Evolutionary conservation across 2,888 invertebrate genomes (phyloP), one percentile per base, ranked within the genome.

Genomic region (Ennomos fuscantarius): DNA sequence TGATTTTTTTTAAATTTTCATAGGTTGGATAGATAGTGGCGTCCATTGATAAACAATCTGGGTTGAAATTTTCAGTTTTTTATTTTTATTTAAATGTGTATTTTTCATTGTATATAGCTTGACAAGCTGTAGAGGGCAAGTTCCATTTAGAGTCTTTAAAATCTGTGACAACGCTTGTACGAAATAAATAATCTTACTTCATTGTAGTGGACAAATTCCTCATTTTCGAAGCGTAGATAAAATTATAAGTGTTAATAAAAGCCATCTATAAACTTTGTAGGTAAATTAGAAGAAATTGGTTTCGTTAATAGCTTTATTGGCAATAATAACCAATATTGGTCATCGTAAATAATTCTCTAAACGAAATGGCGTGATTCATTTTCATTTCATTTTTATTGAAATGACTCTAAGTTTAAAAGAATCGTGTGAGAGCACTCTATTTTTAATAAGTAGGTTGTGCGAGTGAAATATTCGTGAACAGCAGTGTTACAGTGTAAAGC

Each of bases 401-500:
- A 54, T 50, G 40, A 39, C 51, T 54, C 34, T 52, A 47, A 56
- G 32, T 51, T 54, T 50, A 53, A 55, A 48, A 56, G 45, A 63
- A 55, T 55, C 45, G 60, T 52, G 47, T 57, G 49, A 65, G 51
- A 64, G 58, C 51, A 60, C 46, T 57, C 56, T 45, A 53, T 50
- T 59, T 59, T 48, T 45, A 42, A 64, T 55, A 63, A 64, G 61
- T 64, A 55, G 68, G 66, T 50, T 66, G 61, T 66, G 60, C 53
- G 63, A 68, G 64, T 63, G 45, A 60, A 63, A 57, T 64, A 66
- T 66, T 63, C 62, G 60, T 63, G 60, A 62, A 62, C 48, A 60
- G 65, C 60, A 63, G 62, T 57, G 62, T 52, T 50, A 63, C 65
- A 65, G 68, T 72, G 9, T 69, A 72, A 70, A 72, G 71, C 70